Conservation (phyloP, 2,113 vertebrate species). For the Oncorhynchus mykiss region DNA sequence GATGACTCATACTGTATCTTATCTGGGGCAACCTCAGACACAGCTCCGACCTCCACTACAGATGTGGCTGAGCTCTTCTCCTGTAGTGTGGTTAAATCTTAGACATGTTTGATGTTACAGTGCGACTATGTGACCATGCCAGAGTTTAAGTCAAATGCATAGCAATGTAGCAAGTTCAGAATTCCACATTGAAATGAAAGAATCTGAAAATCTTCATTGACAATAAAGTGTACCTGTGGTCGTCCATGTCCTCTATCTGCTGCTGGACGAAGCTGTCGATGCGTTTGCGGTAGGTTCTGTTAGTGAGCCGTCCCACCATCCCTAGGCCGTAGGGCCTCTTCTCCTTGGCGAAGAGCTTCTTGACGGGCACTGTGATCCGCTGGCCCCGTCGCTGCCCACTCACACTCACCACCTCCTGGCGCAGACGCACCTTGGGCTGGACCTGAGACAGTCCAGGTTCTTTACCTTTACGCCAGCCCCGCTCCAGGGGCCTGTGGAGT, state of each 20-base stretch:
- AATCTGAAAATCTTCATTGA: too few relatives aligned
- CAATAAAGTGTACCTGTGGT: constrained; percentile 81
- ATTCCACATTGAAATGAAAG: too few relatives aligned
- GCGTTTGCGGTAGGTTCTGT: constrained; percentile 93
- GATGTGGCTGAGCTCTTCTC: too few relatives aligned
- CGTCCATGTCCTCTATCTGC: constrained; percentile 98
- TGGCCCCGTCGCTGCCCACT: constrained; percentile 83
- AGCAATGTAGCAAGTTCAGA: too few relatives aligned
- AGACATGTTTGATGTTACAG: not conserved
- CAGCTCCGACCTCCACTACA: too few relatives aligned
- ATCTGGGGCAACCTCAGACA: too few relatives aligned
- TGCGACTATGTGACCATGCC: not conserved
- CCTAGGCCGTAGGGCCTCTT: constrained; percentile 94
- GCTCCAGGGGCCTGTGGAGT: constrained; percentile 83
- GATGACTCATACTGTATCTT: too few relatives aligned
- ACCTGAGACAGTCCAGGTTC: constrained; percentile 76
- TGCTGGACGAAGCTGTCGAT: constrained; percentile 93
- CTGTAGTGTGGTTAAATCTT: not conserved
- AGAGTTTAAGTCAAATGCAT: not conserved
- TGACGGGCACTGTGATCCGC: constrained; percentile 86
- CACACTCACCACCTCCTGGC: constrained; percentile 90
- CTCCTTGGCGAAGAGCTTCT: constrained; percentile 91
- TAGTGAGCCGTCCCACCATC: constrained; percentile 93
- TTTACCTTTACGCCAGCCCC: constrained; percentile 93
- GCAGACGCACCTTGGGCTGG: constrained; percentile 87